Percentiles rank a stretch among this genome's conserved stretches.
Evolutionary conservation across 2,113 vertebrate genomes (phyloP).

Genomic region (Illadopsis cleaveri): DNA sequence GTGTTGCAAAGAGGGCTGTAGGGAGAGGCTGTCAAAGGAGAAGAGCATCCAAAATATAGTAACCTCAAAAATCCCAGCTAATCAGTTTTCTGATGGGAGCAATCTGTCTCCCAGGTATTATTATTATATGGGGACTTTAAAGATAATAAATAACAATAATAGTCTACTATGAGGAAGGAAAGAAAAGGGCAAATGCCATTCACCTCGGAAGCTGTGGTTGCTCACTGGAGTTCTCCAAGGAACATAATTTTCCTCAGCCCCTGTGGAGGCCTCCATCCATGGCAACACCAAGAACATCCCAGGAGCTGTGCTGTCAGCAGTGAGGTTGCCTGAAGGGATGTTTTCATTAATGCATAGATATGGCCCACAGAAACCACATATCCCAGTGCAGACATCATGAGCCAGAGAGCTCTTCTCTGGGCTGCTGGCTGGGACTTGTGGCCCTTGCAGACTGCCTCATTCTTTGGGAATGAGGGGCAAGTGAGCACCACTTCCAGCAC

Average conservation of each 20-base stretch:
- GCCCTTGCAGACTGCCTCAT: background rate
- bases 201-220: slow-evolving; percentile 23
- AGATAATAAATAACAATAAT: slow-evolving; percentile 66
- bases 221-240: background rate
- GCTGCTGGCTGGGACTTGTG: background rate
- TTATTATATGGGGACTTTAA: slow-evolving; percentile 61
- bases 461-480: background rate
- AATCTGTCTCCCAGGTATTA: slow-evolving; percentile 57
- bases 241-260: slow-evolving; percentile 2
- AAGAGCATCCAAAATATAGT: slow-evolving; percentile 68
- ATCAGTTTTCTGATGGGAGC: slow-evolving; percentile 66
- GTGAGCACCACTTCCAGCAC: background rate
- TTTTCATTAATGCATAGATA: background rate
- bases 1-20: slow-evolving; percentile 52
- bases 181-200: slow-evolving; percentile 57
- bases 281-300: background rate
- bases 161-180: slow-evolving; percentile 28
- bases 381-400: background rate
- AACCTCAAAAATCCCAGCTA: slow-evolving; percentile 69
- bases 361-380: background rate
- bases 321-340: background rate
- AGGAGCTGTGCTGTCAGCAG: background rate
- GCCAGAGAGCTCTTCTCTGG: background rate
- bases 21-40: slow-evolving; percentile 66
- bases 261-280: background rate